Evolutionary conservation across 92 coral and sea anemone genomes (phyloP), one percentile per base, ranked within the genome.

Genomic region (Hydrozoanthus gracilis): DNA sequence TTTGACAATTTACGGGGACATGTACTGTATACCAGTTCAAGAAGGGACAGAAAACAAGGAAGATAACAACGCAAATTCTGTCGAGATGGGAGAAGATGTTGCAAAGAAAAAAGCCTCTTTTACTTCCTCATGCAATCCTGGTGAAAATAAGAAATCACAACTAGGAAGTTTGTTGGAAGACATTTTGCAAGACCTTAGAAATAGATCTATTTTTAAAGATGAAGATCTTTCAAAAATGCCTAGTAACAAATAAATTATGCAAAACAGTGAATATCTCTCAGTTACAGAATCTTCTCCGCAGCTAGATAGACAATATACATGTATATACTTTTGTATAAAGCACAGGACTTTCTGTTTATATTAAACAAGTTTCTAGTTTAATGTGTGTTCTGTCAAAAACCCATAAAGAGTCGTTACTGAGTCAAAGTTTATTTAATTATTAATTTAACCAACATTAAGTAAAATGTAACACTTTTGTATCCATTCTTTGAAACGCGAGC

Each of bases 1-100:
- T 14, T 6, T 80, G 62, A 76, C 82, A 76, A 64, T 76, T 76
- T 80, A 58, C 66, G 85, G 17, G 46, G 75, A 65, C 14, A 9
- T 17, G 4, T 13, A 10, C 3, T 73, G 66, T n/a, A 44, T 14
- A 14, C 46, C 27, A 48, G 58, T 16, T 5, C 48, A 80, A 47
- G 15, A 15, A 35, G 10, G 61, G 46, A 18, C 39, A 46, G 12
- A 80, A 49, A 17, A 10, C 6, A 11, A 20, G 4, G 60, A 70
- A 48, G 56, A 17, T 12, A 14, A 49, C 3, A 4, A 13, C 39
- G 49, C 6, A 8, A 8, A 6, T 46, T 5, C 5, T 3, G 44
- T 79, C 17, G 47, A 79, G 5, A 47, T 48, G 35, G 11, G 44
- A 12, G 7, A 16, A 6, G 27, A 64, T 0, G 10, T 16, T 64